A percentile compares a stretch with the other conserved stretches of the same genome.
Conservation (phyloP, 2,113 vertebrate genomes). For the Notothenia coriiceps region DNA sequence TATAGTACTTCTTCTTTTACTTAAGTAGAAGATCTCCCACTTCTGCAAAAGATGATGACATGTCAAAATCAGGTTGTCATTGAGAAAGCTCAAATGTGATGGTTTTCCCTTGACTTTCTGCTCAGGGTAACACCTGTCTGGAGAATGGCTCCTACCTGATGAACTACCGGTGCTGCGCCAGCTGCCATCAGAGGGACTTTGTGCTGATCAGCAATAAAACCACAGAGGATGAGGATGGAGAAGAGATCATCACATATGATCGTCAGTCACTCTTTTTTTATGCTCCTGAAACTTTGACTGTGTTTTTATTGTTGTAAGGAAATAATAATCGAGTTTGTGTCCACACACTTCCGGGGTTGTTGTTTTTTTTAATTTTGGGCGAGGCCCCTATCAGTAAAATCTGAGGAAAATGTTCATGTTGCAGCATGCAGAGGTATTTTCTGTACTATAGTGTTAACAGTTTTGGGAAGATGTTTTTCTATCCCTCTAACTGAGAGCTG, state of each 20-base stretch:
- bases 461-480: background rate
- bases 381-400: background rate
- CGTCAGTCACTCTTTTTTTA: constrained; percentile 81
- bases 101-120: background rate
- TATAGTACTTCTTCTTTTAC: too few species aligned
- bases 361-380: background rate
- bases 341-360: background rate
- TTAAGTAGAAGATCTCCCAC: too few species aligned
- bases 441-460: background rate
- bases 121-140: constrained; percentile 91
- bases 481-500: too few species aligned
- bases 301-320: too few species aligned
- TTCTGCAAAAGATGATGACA: too few species aligned
- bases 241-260: constrained; percentile 94
- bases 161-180: constrained; percentile 91
- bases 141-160: constrained; percentile 93
- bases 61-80: too few species aligned
- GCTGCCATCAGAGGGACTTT: constrained; percentile 91
- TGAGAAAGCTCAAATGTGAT: background rate
- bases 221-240: constrained; percentile 90
- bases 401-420: background rate
- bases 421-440: background rate
- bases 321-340: background rate
- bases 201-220: constrained; percentile 90
- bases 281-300: background rate